A percentile compares a stretch with the other conserved stretches of the same genome.
These are phyloP conservation scores for Cardiocondyla obscurior DNA, from an alignment of 1,140 invertebrate genomes.

Conservation along the genomic window DNA sequence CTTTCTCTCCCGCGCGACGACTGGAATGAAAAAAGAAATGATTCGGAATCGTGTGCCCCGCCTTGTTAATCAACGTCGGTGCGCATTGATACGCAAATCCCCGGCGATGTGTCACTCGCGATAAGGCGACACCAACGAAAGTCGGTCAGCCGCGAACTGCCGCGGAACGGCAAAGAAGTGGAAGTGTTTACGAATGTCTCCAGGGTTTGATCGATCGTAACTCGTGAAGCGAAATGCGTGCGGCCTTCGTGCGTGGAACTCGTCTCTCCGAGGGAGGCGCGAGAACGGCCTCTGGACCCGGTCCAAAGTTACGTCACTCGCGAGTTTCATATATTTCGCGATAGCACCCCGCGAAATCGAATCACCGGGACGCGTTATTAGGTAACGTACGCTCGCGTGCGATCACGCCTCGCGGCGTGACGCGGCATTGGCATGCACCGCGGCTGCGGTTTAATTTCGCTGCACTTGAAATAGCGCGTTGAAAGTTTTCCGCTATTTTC, in stretches of 20 bases:
- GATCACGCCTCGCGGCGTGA: background rate
- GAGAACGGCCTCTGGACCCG: slow-evolving; percentile 31
- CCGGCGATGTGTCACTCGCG: slow-evolving; percentile 4
- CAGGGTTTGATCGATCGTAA: slow-evolving; percentile 1
- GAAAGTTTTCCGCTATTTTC: slow-evolving; percentile 1
- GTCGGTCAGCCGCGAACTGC: background rate
- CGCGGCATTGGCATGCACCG: background rate
- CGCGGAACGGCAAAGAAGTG: background rate
- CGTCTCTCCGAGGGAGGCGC: background rate
- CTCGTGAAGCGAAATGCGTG: background rate
- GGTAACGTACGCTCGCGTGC: background rate
- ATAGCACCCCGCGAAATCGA: background rate
- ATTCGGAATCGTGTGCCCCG: background rate
- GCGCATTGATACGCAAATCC: slow-evolving; percentile 23
- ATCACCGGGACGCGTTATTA: background rate
- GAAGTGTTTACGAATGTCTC: background rate
- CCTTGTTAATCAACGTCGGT: background rate
- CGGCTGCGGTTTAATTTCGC: background rate
- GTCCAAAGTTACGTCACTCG: slow-evolving; percentile 43
- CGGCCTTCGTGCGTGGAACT: background rate
- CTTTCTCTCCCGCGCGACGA: background rate
- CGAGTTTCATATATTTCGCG: background rate
- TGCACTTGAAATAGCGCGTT: background rate
- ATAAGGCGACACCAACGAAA: background rate
- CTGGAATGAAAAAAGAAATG: background rate